Base-by-base conservation (phyloP, 2,797 vertebrate genomes). In the Enteromius viviparus region DNA sequence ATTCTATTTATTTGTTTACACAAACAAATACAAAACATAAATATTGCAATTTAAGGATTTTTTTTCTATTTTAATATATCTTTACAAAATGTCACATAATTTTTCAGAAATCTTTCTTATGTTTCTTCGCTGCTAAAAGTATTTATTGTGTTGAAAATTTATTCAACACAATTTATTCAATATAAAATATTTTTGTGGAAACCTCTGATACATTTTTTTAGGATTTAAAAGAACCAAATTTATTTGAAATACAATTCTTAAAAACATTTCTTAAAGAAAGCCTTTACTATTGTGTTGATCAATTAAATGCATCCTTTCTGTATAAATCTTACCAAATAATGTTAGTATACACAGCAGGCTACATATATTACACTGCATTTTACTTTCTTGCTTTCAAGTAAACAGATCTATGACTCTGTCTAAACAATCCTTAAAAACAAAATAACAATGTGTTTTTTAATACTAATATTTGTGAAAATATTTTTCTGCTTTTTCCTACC, bases 401-500 rank as follows among this genome's bases (percentile, higher is more conserved):
- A 32, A 64, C 6, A 6, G 6, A 64, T 32, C 14, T 64, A 8
- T 29, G 60, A 29, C 26, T 62, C 26, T 2, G 14, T 64, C 60
- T 14, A 49, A 15, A 32, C 62, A 26, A 15, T 29, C 23, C 8
- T 6, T n/a, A 55, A n/a, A 55, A 55, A 55, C 8, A 1, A 55
- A 4, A 55, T 11, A 11, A 58, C 10, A 11, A 23, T 42, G 11
- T 45, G 42, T 12, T 11, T 58, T 58, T 58, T 4, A 58, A 58
- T 58, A 58, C n/a, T 23, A 21, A 3, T 72, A 32, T 53, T 19
- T 4, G 32, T 37, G 7, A 78, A 55, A 37, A 66, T 14, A 65
- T 55, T 26, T 15, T 47, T 14, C 40, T 83, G 53, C 47, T 32
- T 71, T 34, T 77, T 11, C 70, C 19, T 85, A 37, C 83, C 77